A percentile compares a stretch with the other conserved stretches of the same genome.
These are phyloP conservation scores for Pelagia noctiluca DNA, from an alignment of 30 jellyfish, hydroid and myxozoan species.

Conservation along the genomic window DNA sequence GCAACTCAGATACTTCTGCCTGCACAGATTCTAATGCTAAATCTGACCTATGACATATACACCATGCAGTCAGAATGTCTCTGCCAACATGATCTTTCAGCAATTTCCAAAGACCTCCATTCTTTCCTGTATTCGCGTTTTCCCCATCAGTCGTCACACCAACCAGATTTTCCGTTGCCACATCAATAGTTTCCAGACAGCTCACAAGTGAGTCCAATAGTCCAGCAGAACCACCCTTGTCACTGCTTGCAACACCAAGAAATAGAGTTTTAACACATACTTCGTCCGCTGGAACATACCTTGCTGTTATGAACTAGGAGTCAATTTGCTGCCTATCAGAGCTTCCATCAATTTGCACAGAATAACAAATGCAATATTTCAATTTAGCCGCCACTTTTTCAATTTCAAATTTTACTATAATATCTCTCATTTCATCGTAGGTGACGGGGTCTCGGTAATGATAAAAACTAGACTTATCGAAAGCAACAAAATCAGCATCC, in stretches of 20 bases:
- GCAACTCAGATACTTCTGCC: conserved; percentile 56
- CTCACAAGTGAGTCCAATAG: conserved; percentile 33
- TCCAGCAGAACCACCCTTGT: conserved; percentile 57
- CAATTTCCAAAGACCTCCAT: conserved; percentile 35
- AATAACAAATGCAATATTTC: conserved; percentile 39
- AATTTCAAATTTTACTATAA: conserved; percentile 37
- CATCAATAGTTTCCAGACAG: conserved; percentile 40
- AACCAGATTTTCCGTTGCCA: conserved; percentile 46
- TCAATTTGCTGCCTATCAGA: no score
- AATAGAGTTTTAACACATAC: conserved; percentile 52
- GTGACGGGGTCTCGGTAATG: conserved; percentile 64
- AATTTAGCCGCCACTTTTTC: conserved; percentile 13
- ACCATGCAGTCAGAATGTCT: no score
- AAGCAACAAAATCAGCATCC: conserved; percentile 41
- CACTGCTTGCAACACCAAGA: conserved; percentile 66
- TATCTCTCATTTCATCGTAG: conserved; percentile 43
- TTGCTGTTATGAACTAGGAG: conserved; percentile 54
- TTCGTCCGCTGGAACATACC: conserved; percentile 56
- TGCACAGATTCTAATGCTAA: conserved; percentile 65
- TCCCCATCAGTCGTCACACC: no score
- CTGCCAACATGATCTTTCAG: no score
- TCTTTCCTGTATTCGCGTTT: no score
- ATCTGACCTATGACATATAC: no score
- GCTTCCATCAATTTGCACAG: conserved; percentile 57
- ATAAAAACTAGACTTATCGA: no score